phyloP scores from a whole-genome alignment of 2,888 invertebrate genomes.

The Sphinx pinastri region DNA sequence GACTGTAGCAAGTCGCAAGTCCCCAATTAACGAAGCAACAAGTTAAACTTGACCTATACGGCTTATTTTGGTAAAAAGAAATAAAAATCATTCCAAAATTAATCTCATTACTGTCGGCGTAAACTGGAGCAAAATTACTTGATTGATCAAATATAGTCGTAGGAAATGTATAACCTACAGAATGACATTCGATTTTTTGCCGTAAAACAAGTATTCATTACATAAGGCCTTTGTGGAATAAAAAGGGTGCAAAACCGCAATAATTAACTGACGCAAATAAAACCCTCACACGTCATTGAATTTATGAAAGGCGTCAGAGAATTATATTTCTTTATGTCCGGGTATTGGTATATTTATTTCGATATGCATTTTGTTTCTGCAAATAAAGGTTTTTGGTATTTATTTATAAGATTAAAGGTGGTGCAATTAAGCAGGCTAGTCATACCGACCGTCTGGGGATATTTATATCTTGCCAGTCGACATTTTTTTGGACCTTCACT shows the following conservation, averaged over 20 bases:
- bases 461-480: too few relatives aligned
- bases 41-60: neutral
- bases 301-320: neutral
- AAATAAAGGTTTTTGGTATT: too few relatives aligned
- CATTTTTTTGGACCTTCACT: too few relatives aligned
- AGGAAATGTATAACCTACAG: neutral
- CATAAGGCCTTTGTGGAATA: neutral
- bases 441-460: too few relatives aligned
- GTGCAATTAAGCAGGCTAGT: too few relatives aligned
- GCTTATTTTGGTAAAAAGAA: neutral
- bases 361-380: too few relatives aligned
- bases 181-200: neutral
- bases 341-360: neutral
- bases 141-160: neutral
- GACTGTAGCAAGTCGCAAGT: neutral
- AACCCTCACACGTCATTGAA: neutral
- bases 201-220: neutral
- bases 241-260: neutral
- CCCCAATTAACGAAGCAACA: neutral
- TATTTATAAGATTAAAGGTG: too few relatives aligned
- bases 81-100: neutral
- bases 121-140: conserved; percentile 1
- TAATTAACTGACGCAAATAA: neutral
- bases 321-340: neutral
- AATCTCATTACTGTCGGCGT: neutral